These are phyloP conservation scores for Linnaemya tessellans DNA, from an alignment of 2,888 invertebrate species.

Conservation along the genomic window DNA sequence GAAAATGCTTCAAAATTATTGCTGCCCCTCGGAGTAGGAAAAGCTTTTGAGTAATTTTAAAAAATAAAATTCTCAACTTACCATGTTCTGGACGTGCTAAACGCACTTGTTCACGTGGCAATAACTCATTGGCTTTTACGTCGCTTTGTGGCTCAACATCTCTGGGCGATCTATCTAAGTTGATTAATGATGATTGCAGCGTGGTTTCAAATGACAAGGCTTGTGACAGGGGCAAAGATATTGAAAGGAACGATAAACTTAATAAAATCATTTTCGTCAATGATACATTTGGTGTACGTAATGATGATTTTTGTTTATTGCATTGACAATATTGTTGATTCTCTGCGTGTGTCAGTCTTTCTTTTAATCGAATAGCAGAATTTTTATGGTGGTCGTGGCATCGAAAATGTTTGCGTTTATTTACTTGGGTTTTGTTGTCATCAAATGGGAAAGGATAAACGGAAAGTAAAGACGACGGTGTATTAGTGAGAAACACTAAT, in stretches of 20 bases:
- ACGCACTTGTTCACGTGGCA: conserved; percentile 64
- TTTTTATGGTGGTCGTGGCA: conserved; percentile 46
- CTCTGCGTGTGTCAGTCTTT: conserved; percentile 69
- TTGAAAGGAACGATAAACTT: conserved; percentile 74
- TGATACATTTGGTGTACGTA: conserved; percentile 37
- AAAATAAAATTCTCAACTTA: conserved; percentile 73
- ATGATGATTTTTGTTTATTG: conserved; percentile 39
- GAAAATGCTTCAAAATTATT: too few species aligned
- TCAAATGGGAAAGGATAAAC: conserved; percentile 12
- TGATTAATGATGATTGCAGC: conserved; percentile 68
- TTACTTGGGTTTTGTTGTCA: neutral
- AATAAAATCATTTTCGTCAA: conserved; percentile 65
- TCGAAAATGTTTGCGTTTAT: conserved; percentile 8
- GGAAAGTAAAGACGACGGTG: conserved; percentile 16
- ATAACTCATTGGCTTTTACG: neutral
- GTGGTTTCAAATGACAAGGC: conserved; percentile 66
- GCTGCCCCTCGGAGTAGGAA: too few species aligned
- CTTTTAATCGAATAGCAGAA: conserved; percentile 15
- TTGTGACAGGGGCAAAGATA: conserved; percentile 75
- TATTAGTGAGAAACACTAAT: conserved; percentile 27
- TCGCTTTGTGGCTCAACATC: conserved; percentile 37
- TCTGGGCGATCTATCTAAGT: conserved; percentile 51
- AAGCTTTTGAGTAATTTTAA: too few species aligned
- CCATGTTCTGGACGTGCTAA: conserved; percentile 75
- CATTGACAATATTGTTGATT: conserved; percentile 50